These are phyloP conservation scores for Drosophila heteroneura DNA, from an alignment of 2,888 invertebrate genomes.

Conservation along the genomic window DNA sequence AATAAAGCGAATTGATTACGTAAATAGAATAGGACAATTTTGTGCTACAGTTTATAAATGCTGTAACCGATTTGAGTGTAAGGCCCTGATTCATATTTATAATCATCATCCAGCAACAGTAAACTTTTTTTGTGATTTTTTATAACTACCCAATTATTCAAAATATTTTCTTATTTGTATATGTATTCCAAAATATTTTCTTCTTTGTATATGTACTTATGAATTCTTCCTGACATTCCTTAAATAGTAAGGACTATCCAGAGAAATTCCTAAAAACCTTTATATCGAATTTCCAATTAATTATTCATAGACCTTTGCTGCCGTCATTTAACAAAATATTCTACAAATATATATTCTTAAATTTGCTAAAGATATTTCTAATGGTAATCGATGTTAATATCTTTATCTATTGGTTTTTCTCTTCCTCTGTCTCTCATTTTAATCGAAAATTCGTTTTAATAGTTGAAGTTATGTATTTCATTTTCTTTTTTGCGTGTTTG, in stretches of 20 bases:
- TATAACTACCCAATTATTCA: too few relatives aligned
- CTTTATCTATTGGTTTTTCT: background rate
- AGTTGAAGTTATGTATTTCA: too few relatives aligned
- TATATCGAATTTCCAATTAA: background rate
- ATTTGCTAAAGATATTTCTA: background rate
- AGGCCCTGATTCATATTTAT: background rate
- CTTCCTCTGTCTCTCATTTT: background rate
- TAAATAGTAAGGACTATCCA: background rate
- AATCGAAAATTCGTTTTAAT: background rate
- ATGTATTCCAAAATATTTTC: background rate
- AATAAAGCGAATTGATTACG: constrained; percentile 42
- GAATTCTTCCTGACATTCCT: background rate
- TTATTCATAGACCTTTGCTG: background rate
- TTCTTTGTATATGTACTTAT: background rate
- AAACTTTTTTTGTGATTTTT: too few relatives aligned
- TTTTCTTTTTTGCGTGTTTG: background rate
- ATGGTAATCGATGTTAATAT: background rate
- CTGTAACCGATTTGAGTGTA: background rate
- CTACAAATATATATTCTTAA: background rate
- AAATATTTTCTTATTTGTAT: background rate
- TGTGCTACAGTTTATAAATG: background rate
- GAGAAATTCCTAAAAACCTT: background rate
- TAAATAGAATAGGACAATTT: background rate
- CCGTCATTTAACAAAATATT: background rate
- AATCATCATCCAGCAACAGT: background rate